Evolutionary conservation across 2,888 invertebrate genomes (phyloP).

Genomic region (Diarsia brunnea): DNA sequence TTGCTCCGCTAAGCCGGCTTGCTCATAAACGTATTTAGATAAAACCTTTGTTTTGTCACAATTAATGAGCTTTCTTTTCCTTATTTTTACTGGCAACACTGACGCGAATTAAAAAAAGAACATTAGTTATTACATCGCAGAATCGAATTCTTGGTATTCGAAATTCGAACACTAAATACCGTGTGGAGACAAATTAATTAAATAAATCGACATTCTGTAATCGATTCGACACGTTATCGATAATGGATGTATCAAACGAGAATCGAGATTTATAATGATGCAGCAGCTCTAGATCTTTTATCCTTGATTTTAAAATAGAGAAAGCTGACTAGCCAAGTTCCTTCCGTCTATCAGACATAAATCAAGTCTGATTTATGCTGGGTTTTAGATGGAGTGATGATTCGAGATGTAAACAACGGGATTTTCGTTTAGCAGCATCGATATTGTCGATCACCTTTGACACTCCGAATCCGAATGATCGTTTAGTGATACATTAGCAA

Average conservation of each 20-base stretch:
- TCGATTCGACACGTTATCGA: slow-evolving; percentile 55
- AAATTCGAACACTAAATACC: slow-evolving; percentile 41
- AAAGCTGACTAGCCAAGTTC: slow-evolving; percentile 57
- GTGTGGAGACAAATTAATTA: slow-evolving; percentile 54
- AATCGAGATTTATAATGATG: slow-evolving; percentile 49
- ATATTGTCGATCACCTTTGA: slow-evolving; percentile 27
- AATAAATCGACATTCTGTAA: slow-evolving; percentile 53
- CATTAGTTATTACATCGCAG: slow-evolving; percentile 6
- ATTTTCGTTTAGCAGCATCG: slow-evolving; percentile 29
- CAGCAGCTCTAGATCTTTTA: slow-evolving; percentile 48
- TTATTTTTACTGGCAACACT: slow-evolving; percentile 23
- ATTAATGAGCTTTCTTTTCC: slow-evolving; percentile 43
- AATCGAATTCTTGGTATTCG: slow-evolving; percentile 33
- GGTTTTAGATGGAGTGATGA: slow-evolving; percentile 63
- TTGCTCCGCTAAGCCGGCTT: slow-evolving; percentile 63
- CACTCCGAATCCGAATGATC: slow-evolving; percentile 5
- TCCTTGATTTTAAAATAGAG: slow-evolving; percentile 69
- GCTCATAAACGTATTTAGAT: slow-evolving; percentile 67
- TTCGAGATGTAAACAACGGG: slow-evolving; percentile 58
- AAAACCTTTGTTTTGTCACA: slow-evolving; percentile 64
- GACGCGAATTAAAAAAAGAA: slow-evolving; percentile 3
- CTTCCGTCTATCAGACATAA: slow-evolving; percentile 61
- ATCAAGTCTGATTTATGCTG: slow-evolving; percentile 57
- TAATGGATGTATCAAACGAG: slow-evolving; percentile 51
- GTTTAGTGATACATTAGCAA: background rate